phyloP scores from a whole-genome alignment of 2,113 vertebrate species.

The Rhynchopsitta pachyrhyncha region DNA sequence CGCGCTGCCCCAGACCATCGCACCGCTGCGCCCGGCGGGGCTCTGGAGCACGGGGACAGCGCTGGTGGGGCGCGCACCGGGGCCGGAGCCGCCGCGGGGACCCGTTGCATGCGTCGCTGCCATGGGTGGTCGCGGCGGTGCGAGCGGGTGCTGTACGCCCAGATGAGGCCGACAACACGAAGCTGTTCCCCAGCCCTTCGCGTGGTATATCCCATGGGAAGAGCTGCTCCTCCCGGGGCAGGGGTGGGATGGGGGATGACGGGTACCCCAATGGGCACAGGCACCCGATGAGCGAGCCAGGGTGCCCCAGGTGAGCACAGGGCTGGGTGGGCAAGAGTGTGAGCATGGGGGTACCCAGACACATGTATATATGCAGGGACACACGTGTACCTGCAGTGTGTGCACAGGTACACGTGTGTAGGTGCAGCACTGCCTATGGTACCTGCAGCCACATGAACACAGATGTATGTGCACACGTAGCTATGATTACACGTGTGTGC shows the following conservation, averaged over 20 bases:
- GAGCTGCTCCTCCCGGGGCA: rapidly evolving
- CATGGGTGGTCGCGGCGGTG: background rate
- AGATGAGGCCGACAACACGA: slow-evolving; percentile 32
- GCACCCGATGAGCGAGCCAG: background rate
- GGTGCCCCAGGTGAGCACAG: rapidly evolving
- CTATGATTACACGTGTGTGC: background rate
- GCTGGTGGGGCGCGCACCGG: background rate
- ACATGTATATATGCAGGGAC: background rate
- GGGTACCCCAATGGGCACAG: background rate
- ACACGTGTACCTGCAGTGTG: background rate
- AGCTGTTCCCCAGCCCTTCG: slow-evolving; percentile 35
- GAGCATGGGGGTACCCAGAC: background rate
- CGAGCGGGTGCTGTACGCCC: slow-evolving; percentile 32
- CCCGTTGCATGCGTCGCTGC: slow-evolving; percentile 15
- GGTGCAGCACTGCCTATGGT: background rate
- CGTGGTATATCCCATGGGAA: background rate
- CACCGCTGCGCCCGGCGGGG: background rate
- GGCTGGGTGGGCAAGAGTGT: background rate
- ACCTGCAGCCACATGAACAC: background rate
- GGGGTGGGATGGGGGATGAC: background rate
- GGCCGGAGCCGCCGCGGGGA: background rate
- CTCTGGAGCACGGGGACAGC: background rate
- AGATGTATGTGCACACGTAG: background rate
- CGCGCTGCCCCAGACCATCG: background rate
- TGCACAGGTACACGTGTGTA: background rate